phyloP scores from a whole-genome alignment of 2,888 invertebrate species.

The Drosophila greeni region DNA sequence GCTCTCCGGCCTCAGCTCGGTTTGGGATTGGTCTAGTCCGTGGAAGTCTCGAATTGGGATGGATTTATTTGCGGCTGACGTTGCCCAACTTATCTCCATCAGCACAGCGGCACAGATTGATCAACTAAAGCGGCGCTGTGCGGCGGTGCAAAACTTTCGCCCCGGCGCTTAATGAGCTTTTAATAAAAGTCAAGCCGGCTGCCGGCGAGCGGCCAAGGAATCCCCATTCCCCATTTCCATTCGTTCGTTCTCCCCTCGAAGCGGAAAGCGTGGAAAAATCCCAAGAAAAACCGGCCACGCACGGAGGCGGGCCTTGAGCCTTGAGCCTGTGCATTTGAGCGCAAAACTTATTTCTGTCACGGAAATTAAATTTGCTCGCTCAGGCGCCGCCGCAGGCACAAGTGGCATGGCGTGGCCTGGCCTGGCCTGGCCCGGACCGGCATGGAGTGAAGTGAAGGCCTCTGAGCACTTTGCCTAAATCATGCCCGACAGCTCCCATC shows the following conservation, averaged over 20 bases:
- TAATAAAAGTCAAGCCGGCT: constrained; percentile 70
- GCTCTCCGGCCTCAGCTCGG: constrained; percentile 15
- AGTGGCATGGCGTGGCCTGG: constrained; percentile 15
- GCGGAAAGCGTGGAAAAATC: constrained; percentile 40
- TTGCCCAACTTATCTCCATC: constrained; percentile 47
- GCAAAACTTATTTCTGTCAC: constrained; percentile 75
- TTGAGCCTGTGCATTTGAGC: constrained; percentile 68
- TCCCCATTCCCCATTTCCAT: constrained; percentile 4
- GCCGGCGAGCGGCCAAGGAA: constrained; percentile 5
- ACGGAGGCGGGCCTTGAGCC: constrained; percentile 42
- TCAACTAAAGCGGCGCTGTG: constrained; percentile 30
- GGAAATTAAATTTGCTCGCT: constrained; percentile 74
- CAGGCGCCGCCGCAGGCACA: constrained; percentile 50
- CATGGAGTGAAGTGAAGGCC: constrained; percentile 51
- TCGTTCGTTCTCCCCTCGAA: background rate
- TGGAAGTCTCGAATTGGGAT: constrained; percentile 19
- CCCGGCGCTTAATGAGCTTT: constrained; percentile 68
- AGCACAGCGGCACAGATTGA: constrained; percentile 56
- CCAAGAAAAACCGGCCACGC: constrained; percentile 63
- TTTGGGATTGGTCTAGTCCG: constrained; percentile 22
- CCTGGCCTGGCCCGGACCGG: background rate
- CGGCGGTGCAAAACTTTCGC: constrained; percentile 54
- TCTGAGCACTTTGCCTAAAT: constrained; percentile 64
- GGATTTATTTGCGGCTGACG: constrained; percentile 64
- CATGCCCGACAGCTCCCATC: constrained; percentile 66